A percentile compares a stretch with the other conserved stretches of the same genome.
Conservation (phyloP, 2,113 vertebrate species). For the Gavialis gangeticus region DNA sequence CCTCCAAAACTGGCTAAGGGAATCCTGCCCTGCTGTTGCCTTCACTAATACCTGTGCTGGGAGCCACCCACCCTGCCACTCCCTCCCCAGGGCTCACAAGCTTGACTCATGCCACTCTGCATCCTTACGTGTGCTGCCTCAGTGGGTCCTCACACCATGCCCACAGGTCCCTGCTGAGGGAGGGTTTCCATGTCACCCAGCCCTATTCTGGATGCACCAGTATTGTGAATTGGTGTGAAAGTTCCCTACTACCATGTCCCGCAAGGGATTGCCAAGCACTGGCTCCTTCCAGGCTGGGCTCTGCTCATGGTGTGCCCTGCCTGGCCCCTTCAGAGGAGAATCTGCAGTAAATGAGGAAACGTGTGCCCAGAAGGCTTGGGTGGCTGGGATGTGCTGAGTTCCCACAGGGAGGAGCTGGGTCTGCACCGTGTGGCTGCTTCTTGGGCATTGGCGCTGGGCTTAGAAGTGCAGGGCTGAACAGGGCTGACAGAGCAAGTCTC, state of each 20-base stretch:
- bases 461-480: too few species aligned
- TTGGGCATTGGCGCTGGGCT: too few species aligned
- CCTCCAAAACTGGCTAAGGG: too few species aligned
- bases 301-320: not conserved
- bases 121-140: not conserved
- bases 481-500: too few species aligned
- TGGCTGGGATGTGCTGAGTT: not conserved
- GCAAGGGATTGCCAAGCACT: not conserved
- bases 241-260: not conserved
- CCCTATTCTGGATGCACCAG: not conserved
- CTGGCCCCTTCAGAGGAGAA: not conserved
- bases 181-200: not conserved
- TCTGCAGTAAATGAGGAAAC: too few species aligned
- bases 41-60: fast-evolving
- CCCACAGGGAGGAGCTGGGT: not conserved
- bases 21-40: not conserved
- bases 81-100: fast-evolving
- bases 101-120: fast-evolving
- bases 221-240: fast-evolving
- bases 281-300: not conserved
- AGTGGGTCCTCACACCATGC: not conserved
- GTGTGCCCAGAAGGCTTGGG: not conserved
- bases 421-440: too few species aligned
- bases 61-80: not conserved
- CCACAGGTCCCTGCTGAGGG: fast-evolving